Evolutionary conservation across 2,113 vertebrate species (phyloP), one percentile per base, ranked within the genome.

Genomic region (Ochotona princeps): DNA sequence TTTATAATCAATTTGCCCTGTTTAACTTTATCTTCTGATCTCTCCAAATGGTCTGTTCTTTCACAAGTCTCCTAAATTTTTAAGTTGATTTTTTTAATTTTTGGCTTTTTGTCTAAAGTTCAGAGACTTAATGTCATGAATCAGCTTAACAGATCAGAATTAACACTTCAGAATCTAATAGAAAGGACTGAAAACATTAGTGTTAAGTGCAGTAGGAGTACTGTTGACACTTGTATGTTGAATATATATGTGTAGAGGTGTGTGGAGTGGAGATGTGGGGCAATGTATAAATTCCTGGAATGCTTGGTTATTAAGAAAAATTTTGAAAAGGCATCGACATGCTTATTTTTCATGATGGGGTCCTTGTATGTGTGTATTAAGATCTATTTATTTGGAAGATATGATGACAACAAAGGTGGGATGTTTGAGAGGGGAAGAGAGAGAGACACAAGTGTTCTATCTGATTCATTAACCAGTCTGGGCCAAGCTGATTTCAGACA

Each of bases 61-160:
- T 91, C 47, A 70, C 63, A 38, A 65, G 20, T 65, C 65, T 32
- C 20, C 23, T 11, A 2, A 17, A 20, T 38, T 35, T 38, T 75
- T 85, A 1, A 20, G 30, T 32, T 80, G 2, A 10, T 74, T 14
- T 32, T 86, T 69, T 84, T 4, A 44, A 44, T 60, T 25, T 23
- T 49, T 60, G 11, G 23, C 63, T 20, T 25, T 30, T 28, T 44
- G 18, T 25, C 23, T 76, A 8, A 30, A 51, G 14, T 20, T 60
- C 18, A 65, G 57, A 70, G n/a, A 72, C 79, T 93, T 96, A 70
- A 49, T 67, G 21, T 80, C 51, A 25, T 66, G 44, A 93, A 65
- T 92, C n/a, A 79, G 44, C 82, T 78, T 79, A 60, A 20, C 15
- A 63, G 14, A 6, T 83, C 23, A 49, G 17, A 54, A 32, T 8